phyloP scores from a whole-genome alignment of 92 coral and sea anemone genomes.

The Heliopora coerulea region DNA sequence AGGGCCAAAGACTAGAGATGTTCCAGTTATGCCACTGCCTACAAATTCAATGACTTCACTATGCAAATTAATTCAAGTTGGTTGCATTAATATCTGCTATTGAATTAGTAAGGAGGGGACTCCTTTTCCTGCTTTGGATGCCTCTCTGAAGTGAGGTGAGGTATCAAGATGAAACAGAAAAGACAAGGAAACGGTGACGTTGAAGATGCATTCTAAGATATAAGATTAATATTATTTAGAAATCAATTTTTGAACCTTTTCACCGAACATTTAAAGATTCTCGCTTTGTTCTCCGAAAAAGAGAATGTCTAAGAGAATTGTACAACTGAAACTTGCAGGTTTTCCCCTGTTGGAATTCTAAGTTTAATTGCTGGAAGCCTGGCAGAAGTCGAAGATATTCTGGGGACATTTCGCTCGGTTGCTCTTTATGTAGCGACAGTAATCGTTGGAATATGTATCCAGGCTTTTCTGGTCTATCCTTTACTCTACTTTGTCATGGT shows the following conservation, averaged over 20 bases:
- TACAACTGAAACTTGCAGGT: background rate
- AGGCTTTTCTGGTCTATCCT: constrained; percentile 35
- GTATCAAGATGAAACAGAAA: no score
- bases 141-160: no score
- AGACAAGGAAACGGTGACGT: background rate
- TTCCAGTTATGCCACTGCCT: no score
- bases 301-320: background rate
- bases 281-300: background rate
- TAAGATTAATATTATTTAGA: no score
- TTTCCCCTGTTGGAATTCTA: constrained; percentile 35
- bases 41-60: no score
- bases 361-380: constrained; percentile 39
- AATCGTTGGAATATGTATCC: constrained; percentile 26
- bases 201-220: no score
- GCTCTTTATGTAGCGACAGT: constrained; percentile 25
- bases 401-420: constrained; percentile 22
- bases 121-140: no score
- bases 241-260: no score
- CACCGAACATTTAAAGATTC: background rate
- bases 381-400: constrained; percentile 39
- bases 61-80: no score
- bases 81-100: no score
- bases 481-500: constrained; percentile 28
- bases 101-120: no score
- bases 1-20: no score